Conservation (phyloP, 2,797 vertebrate genomes). For the Myotis myotis region DNA sequence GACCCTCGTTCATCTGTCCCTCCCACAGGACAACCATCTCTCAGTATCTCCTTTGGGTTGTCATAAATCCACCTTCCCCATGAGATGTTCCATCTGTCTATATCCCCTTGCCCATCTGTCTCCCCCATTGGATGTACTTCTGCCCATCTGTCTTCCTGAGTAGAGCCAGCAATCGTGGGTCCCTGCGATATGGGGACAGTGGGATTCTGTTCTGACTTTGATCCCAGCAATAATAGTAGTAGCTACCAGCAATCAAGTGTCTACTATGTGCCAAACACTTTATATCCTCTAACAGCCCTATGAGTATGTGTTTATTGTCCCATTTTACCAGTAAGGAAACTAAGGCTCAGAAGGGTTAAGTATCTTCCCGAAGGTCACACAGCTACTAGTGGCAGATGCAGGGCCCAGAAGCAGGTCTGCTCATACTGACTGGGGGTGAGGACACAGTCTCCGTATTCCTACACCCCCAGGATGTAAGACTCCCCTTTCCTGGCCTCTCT, state of each 20-base stretch:
- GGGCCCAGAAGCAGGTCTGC: neutral
- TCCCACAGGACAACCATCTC: slow-evolving; percentile 2
- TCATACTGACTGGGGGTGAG: neutral
- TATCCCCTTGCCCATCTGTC: slow-evolving; percentile 59
- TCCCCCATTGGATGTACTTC: neutral
- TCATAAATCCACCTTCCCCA: slow-evolving; percentile 4
- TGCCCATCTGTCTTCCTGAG: slow-evolving; percentile 68
- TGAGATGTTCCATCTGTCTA: slow-evolving; percentile 59
- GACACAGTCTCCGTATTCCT: neutral
- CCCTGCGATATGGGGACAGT: neutral
- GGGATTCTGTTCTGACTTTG: slow-evolving; percentile 21
- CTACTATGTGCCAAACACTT: neutral
- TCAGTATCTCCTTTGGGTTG: slow-evolving; percentile 24
- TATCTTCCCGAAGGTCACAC: neutral
- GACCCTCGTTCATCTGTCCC: slow-evolving; percentile 56
- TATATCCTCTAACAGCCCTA: neutral
- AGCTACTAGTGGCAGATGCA: neutral
- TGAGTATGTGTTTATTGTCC: neutral
- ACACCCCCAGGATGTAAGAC: neutral
- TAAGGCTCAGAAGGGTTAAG: neutral
- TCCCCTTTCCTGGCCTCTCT: slow-evolving; percentile 29
- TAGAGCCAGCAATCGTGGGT: neutral
- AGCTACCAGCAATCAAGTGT: neutral
- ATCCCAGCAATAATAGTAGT: neutral
- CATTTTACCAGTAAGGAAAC: neutral